phyloP scores from a whole-genome alignment of 2,797 vertebrate genomes.

The Muraenolepis orangiensis region DNA sequence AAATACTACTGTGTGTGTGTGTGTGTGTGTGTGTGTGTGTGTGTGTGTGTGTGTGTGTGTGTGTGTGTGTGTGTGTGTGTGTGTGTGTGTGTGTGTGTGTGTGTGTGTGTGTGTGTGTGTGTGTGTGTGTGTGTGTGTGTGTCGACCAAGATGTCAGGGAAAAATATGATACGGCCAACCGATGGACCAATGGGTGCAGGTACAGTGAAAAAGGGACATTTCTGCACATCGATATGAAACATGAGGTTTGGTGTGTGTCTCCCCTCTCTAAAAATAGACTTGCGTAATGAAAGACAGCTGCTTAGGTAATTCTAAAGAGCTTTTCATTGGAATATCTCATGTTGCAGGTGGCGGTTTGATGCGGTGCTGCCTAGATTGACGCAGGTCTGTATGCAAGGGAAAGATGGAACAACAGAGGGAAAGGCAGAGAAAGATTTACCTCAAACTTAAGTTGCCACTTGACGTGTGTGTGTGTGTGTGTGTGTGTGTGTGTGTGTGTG shows the following conservation, averaged over 20 bases:
- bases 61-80: slow-evolving; percentile 13
- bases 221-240: slow-evolving; percentile 65
- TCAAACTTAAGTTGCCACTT: slow-evolving; percentile 10
- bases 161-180: slow-evolving; percentile 54
- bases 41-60: slow-evolving; percentile 3
- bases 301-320: slow-evolving; percentile 59
- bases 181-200: slow-evolving; percentile 50
- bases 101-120: not conserved
- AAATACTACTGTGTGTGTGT: slow-evolving; percentile 9
- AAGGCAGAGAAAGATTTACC: slow-evolving; percentile 7
- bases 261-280: slow-evolving; percentile 71
- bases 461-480: slow-evolving; percentile 5
- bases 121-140: slow-evolving; percentile 14
- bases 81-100: slow-evolving; percentile 6
- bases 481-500: slow-evolving; percentile 12
- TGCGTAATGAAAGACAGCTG: slow-evolving; percentile 54
- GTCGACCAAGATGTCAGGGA: slow-evolving; percentile 54
- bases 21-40: not conserved
- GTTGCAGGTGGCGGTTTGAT: slow-evolving; percentile 60
- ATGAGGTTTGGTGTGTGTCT: slow-evolving; percentile 64
- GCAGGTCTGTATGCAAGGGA: slow-evolving; percentile 19
- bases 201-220: slow-evolving; percentile 51
- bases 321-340: slow-evolving; percentile 55
- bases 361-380: slow-evolving; percentile 46
- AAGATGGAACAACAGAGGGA: slow-evolving; percentile 3